Conservation (phyloP, 2,888 invertebrate genomes). For the Dendrolimus houi region DNA sequence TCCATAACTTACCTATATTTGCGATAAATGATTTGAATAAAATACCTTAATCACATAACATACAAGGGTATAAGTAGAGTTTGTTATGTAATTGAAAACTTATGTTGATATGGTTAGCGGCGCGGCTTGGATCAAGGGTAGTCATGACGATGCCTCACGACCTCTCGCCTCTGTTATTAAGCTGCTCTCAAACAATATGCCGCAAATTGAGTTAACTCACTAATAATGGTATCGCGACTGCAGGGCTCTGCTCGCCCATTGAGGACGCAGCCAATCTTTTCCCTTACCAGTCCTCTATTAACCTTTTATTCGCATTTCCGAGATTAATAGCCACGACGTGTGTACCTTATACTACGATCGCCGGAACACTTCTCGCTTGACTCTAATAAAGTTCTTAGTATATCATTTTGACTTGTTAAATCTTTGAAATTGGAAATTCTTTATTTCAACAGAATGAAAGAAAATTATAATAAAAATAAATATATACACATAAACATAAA, state of each 20-base stretch:
- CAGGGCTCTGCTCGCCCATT: constrained; percentile 50
- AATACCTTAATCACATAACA: too few relatives aligned
- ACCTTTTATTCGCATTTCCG: constrained; percentile 63
- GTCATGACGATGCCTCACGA: constrained; percentile 55
- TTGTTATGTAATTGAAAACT: not conserved
- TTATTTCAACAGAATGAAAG: too few relatives aligned
- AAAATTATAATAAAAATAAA: too few relatives aligned
- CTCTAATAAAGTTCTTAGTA: too few relatives aligned
- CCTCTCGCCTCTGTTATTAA: constrained; percentile 70
- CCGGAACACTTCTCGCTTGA: too few relatives aligned
- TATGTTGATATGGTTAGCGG: constrained; percentile 20
- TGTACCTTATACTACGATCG: constrained; percentile 20
- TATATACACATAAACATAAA: too few relatives aligned
- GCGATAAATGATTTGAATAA: too few relatives aligned
- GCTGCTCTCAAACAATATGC: constrained; percentile 73
- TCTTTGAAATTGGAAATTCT: too few relatives aligned
- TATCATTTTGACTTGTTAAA: too few relatives aligned
- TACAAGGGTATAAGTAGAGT: not conserved
- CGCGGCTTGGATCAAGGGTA: constrained; percentile 46
- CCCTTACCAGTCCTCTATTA: constrained; percentile 45
- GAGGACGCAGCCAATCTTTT: constrained; percentile 58
- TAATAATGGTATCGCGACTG: constrained; percentile 69
- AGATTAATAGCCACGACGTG: constrained; percentile 61
- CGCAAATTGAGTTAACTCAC: constrained; percentile 75
- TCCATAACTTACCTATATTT: too few relatives aligned